Evolutionary conservation across 2,888 invertebrate species (phyloP).

Genomic region (Tridacna crocea): DNA sequence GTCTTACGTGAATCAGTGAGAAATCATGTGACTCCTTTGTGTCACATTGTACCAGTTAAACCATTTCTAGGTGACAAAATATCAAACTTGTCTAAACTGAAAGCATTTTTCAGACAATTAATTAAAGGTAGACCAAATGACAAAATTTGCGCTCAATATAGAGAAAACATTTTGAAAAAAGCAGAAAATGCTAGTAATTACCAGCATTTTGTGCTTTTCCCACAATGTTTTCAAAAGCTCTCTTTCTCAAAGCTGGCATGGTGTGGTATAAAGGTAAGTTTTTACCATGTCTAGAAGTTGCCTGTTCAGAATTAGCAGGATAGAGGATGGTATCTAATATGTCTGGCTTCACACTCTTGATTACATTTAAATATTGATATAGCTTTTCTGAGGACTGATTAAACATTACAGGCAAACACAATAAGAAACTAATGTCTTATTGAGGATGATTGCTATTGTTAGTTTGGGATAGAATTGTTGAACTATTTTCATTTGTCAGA

Average conservation of each 20-base stretch:
- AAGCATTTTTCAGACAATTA: too few species aligned
- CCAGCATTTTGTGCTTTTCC: background rate
- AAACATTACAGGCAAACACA: constrained; percentile 19
- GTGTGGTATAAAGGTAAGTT: too few species aligned
- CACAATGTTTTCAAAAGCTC: background rate
- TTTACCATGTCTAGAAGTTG: too few species aligned
- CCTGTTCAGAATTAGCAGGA: too few species aligned
- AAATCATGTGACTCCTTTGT: too few species aligned
- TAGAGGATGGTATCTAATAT: background rate
- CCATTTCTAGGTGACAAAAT: too few species aligned
- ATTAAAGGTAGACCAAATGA: too few species aligned
- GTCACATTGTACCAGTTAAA: too few species aligned
- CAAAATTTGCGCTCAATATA: too few species aligned
- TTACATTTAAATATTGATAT: constrained; percentile 18
- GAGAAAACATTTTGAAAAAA: background rate
- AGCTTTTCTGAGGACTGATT: constrained; percentile 14
- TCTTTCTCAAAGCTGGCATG: too few species aligned
- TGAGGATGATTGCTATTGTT: constrained; percentile 14
- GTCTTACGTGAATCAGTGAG: too few species aligned
- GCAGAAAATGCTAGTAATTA: background rate
- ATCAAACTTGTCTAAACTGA: too few species aligned
- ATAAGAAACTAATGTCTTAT: constrained; percentile 16
- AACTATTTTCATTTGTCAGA: background rate
- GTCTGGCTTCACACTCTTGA: background rate
- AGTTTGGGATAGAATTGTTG: background rate